Percentiles rank a stretch among this genome's conserved stretches.
Evolutionary conservation across 2,797 vertebrate species (phyloP).

Genomic region (Channallabes apus): DNA sequence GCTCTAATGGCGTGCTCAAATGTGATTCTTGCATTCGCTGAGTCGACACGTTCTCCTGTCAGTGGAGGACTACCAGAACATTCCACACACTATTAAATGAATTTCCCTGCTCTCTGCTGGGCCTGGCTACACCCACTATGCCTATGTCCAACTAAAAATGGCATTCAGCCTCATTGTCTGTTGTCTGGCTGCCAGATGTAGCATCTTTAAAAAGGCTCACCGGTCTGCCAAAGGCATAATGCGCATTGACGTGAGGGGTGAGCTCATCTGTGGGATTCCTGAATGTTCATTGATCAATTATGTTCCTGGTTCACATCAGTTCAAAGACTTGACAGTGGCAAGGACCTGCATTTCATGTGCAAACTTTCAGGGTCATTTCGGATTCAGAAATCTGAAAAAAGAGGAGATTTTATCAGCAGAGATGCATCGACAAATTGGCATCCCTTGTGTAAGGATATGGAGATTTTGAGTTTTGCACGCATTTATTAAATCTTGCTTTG

Average conservation of each 20-base stretch:
- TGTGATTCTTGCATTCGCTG: constrained; percentile 30
- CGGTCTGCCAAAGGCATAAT: constrained; percentile 23
- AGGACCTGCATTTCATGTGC: background rate
- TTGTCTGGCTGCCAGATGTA: constrained; percentile 39
- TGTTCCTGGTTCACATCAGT: background rate
- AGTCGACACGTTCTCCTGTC: constrained; percentile 29
- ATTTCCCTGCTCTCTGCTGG: constrained; percentile 25
- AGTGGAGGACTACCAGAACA: constrained; percentile 39
- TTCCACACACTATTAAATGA: constrained; percentile 39
- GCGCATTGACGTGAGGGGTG: constrained; percentile 13
- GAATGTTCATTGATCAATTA: constrained; percentile 3
- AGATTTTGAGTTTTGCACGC: too few species aligned
- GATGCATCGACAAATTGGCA: too few species aligned
- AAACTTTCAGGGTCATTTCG: too few species aligned
- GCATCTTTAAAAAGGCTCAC: constrained; percentile 25
- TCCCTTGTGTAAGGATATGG: too few species aligned
- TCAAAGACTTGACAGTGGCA: background rate
- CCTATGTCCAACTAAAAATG: constrained; percentile 49
- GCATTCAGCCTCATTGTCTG: constrained; percentile 34
- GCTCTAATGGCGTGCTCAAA: constrained; percentile 22
- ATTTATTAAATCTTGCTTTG: too few species aligned
- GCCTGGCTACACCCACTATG: constrained; percentile 31
- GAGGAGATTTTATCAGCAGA: too few species aligned
- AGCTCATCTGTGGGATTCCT: constrained; percentile 4
- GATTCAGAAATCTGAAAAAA: too few species aligned